Conservation (phyloP, 2,888 invertebrate genomes). For the Ormyrus pomaceus region DNA sequence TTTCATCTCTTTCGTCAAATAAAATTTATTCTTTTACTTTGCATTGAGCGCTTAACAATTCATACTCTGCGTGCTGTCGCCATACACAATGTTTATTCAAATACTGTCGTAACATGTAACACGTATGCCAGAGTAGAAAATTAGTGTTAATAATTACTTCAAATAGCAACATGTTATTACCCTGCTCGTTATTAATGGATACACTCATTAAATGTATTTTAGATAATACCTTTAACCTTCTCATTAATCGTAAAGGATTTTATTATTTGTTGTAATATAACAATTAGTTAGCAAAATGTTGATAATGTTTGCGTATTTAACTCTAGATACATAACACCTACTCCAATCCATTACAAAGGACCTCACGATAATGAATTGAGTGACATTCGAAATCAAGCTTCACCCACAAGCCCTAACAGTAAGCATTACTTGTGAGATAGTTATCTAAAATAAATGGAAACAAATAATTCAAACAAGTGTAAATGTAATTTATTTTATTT, state of each 20-base stretch:
- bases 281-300: background rate
- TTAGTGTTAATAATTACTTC: background rate
- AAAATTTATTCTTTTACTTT: slow-evolving; percentile 14
- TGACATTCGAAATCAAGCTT: slow-evolving; percentile 69
- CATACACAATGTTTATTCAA: background rate
- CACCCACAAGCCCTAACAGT: slow-evolving; percentile 74
- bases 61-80: background rate
- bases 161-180: background rate
- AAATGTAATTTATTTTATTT: slow-evolving; percentile 6
- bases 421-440: slow-evolving; percentile 47
- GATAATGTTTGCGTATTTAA: slow-evolving; percentile 6
- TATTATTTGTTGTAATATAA: background rate
- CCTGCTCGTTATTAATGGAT: background rate
- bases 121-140: slow-evolving; percentile 1
- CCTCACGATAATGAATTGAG: slow-evolving; percentile 64
- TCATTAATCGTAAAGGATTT: slow-evolving; percentile 3
- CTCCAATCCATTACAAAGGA: slow-evolving; percentile 68
- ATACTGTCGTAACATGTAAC: slow-evolving; percentile 7
- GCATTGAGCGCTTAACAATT: slow-evolving; percentile 36
- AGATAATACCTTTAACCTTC: too few relatives aligned
- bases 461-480: background rate
- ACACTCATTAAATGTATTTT: too few relatives aligned
- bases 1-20: slow-evolving; percentile 34
- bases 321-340: slow-evolving; percentile 67
- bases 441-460: background rate